Percentiles rank a stretch among this genome's conserved stretches.
Evolutionary conservation across 2,113 vertebrate species (phyloP).

Genomic region (Halcyon senegalensis): DNA sequence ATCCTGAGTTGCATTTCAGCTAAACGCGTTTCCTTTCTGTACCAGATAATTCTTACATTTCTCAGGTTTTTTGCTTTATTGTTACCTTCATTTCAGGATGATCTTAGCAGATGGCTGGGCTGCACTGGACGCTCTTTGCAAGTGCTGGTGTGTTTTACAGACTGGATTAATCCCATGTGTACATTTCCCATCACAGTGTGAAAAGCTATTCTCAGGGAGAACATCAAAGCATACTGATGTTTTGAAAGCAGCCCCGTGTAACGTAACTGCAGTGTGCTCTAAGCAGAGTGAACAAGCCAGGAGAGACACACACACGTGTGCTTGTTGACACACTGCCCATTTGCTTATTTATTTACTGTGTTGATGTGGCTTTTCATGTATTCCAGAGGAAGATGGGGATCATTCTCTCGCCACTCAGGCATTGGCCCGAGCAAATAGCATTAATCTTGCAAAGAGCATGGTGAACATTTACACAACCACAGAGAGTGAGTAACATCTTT

Average conservation of each 20-base stretch:
- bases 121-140: not conserved
- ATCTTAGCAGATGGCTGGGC: not conserved
- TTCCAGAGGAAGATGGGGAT: constrained; percentile 61
- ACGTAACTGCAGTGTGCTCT: not conserved
- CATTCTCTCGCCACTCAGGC: constrained; percentile 30
- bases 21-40: not conserved
- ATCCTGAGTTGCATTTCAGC: not conserved
- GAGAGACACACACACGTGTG: accelerated
- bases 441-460: constrained; percentile 72
- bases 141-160: not conserved
- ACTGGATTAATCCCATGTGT: not conserved
- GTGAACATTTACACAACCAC: constrained; percentile 75
- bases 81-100: not conserved
- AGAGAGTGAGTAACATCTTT: constrained; percentile 68
- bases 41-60: not conserved
- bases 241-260: not conserved
- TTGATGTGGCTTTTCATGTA: constrained; percentile 42
- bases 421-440: constrained; percentile 29
- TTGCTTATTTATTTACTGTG: not conserved
- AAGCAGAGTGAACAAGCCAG: not conserved
- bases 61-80: not conserved
- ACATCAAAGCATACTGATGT: not conserved
- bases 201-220: not conserved
- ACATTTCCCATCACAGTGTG: not conserved
- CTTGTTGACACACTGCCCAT: not conserved